phyloP scores from a whole-genome alignment of 2,888 invertebrate genomes.

The Hanleya hanleyi region DNA sequence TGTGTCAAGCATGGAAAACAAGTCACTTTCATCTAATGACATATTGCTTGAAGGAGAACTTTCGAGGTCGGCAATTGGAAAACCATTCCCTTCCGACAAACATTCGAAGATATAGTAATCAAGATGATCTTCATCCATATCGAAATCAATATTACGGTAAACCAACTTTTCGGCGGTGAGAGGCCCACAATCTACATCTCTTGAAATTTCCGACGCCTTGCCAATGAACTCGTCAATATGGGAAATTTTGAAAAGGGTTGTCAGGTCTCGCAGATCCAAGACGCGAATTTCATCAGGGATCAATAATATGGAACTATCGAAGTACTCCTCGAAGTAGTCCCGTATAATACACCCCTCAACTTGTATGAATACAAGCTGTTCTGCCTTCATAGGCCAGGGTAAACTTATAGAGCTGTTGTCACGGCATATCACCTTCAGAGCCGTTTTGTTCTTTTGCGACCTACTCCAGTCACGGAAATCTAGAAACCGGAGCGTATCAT shows the following conservation, averaged over 20 bases:
- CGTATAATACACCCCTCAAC: background rate
- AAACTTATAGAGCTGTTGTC: background rate
- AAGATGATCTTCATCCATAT: too few relatives aligned
- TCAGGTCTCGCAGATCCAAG: background rate
- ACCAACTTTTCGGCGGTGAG: background rate
- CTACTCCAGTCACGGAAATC: background rate
- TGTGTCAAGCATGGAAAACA: too few relatives aligned
- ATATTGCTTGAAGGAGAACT: too few relatives aligned
- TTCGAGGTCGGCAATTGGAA: too few relatives aligned
- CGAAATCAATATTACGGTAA: too few relatives aligned
- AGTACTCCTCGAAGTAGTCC: background rate
- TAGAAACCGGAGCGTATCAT: background rate
- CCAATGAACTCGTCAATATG: too few relatives aligned
- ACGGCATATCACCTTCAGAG: background rate
- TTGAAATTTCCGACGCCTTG: too few relatives aligned
- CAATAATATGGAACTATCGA: background rate
- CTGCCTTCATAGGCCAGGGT: background rate
- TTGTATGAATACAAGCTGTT: background rate
- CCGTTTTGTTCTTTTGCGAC: background rate
- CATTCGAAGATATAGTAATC: too few relatives aligned
- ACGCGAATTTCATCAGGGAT: background rate
- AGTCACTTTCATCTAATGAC: too few relatives aligned
- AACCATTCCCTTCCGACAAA: too few relatives aligned
- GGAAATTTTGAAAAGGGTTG: too few relatives aligned
- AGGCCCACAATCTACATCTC: background rate